phyloP scores from a whole-genome alignment of 2,888 invertebrate species.

The Macropis europaea region DNA sequence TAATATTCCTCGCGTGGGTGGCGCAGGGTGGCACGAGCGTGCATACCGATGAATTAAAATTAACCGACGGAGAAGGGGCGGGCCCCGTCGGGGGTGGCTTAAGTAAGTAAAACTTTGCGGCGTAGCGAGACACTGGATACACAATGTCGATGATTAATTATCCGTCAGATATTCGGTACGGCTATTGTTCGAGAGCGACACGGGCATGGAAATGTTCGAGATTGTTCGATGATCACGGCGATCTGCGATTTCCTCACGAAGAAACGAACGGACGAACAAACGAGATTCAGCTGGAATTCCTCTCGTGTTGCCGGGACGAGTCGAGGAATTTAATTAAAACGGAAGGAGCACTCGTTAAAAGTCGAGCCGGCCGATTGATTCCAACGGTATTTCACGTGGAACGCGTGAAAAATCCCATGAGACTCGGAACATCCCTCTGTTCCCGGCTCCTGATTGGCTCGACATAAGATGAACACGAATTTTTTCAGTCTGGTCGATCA shows the following conservation, averaged over 20 bases:
- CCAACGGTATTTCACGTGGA: background rate
- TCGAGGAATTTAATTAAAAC: constrained; percentile 39
- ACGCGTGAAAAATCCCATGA: background rate
- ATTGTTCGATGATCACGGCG: background rate
- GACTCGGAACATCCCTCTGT: no score
- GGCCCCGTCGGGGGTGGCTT: constrained; percentile 6
- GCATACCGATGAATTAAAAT: constrained; percentile 46
- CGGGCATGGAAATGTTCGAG: constrained; percentile 3
- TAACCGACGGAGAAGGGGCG: constrained; percentile 3
- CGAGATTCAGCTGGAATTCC: background rate
- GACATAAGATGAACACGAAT: no score
- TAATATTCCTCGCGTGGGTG: constrained; percentile 63
- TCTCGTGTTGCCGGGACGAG: background rate
- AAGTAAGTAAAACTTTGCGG: constrained; percentile 28
- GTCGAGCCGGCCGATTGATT: constrained; percentile 12
- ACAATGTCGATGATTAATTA: constrained; percentile 39
- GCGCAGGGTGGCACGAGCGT: background rate
- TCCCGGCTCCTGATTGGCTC: no score
- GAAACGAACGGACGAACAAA: background rate
- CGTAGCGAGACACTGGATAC: background rate
- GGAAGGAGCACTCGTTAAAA: background rate
- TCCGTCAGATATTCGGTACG: background rate
- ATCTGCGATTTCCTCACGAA: background rate
- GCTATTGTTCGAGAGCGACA: background rate
- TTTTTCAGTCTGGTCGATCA: no score